phyloP scores from a whole-genome alignment of 2,888 invertebrate species.

The Encarsia formosa region DNA sequence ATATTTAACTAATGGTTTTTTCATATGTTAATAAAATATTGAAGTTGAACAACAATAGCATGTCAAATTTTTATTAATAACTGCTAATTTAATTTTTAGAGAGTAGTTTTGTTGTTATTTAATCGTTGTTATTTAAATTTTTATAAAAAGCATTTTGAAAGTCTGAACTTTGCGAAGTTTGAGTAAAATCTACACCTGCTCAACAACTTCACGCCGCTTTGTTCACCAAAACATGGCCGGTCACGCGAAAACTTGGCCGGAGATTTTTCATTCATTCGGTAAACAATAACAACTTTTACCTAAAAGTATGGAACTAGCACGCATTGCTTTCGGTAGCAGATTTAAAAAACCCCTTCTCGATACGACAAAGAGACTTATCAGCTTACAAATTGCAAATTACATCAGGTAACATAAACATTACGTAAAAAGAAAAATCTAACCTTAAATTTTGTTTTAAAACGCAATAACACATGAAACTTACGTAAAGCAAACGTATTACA shows the following conservation, averaged over 20 bases:
- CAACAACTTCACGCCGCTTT: too few relatives aligned
- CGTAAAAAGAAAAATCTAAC: conserved; percentile 32
- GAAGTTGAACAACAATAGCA: too few relatives aligned
- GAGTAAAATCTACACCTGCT: too few relatives aligned
- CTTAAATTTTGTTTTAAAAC: conserved; percentile 17
- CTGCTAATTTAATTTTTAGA: too few relatives aligned
- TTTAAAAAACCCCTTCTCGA: conserved; percentile 37
- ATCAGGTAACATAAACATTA: conserved; percentile 40
- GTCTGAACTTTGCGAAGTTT: too few relatives aligned
- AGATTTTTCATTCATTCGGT: conserved; percentile 2
- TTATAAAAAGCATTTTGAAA: too few relatives aligned
- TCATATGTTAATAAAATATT: too few relatives aligned
- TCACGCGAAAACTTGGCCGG: conserved; percentile 25
- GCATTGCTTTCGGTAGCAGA: conserved; percentile 30
- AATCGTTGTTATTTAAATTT: too few relatives aligned
- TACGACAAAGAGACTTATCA: conserved; percentile 36
- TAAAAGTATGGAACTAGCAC: conserved; percentile 37
- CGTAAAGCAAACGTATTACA: background rate
- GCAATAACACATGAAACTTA: background rate
- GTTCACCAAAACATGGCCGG: conserved; percentile 25
- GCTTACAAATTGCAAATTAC: conserved; percentile 38
- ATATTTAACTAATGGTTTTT: too few relatives aligned
- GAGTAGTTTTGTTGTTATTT: too few relatives aligned
- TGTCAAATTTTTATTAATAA: too few relatives aligned
- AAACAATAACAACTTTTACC: background rate